Evolutionary conservation across 1,140 invertebrate genomes (phyloP).

Genomic region (Popillia japonica): DNA sequence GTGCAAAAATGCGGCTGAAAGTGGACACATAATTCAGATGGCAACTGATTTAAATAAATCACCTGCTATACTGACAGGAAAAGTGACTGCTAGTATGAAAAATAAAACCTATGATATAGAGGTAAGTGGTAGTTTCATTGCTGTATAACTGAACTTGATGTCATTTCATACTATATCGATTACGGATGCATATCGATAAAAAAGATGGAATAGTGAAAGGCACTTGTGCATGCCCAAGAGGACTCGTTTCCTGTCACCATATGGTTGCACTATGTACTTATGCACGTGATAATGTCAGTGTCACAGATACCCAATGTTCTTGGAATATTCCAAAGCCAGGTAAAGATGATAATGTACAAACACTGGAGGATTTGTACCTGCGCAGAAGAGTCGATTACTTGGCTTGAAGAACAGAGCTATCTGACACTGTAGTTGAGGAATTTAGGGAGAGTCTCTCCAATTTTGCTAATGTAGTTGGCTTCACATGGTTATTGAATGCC

Average conservation of each 20-base stretch:
- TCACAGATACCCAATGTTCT: slow-evolving; percentile 31
- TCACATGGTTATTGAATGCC: background rate
- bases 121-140: slow-evolving; percentile 6
- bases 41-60: slow-evolving; percentile 14
- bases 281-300: slow-evolving; percentile 36
- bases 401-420: background rate
- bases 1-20: slow-evolving; percentile 43
- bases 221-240: slow-evolving; percentile 3
- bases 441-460: background rate
- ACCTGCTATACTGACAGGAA: slow-evolving; percentile 35
- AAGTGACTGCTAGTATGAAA: slow-evolving; percentile 42
- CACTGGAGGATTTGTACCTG: background rate
- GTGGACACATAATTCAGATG: slow-evolving; percentile 40
- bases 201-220: slow-evolving; percentile 20
- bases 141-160: no score
- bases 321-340: slow-evolving; percentile 2
- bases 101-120: slow-evolving; percentile 40
- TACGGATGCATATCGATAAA: background rate
- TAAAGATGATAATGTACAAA: background rate
- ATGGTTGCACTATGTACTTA: slow-evolving; percentile 29
- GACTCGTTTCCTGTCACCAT: slow-evolving; percentile 38
- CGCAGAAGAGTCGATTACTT: background rate
- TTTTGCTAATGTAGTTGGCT: background rate
- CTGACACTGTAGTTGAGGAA: background rate
- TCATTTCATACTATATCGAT: background rate